Percentiles rank a stretch among this genome's conserved stretches.
These are phyloP conservation scores for Apamea sordens DNA, from an alignment of 2,888 invertebrate genomes.

Conservation along the genomic window DNA sequence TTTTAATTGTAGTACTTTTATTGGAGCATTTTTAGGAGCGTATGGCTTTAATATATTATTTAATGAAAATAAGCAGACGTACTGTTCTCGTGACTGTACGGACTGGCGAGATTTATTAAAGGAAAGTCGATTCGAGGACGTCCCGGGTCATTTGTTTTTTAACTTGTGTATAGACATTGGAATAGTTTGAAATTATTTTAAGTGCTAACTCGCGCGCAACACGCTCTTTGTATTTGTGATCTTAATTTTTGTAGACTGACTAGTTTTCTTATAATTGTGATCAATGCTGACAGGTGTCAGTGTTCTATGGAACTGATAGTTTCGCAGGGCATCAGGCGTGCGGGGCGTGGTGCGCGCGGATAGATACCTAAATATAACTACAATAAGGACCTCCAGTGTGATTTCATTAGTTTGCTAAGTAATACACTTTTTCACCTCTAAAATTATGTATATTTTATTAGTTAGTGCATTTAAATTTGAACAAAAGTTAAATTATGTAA, in stretches of 20 bases:
- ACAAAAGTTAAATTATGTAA: constrained; percentile 81
- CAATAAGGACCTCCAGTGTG: constrained; percentile 78
- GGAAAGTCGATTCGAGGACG: constrained; percentile 68
- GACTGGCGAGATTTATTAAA: constrained; percentile 42
- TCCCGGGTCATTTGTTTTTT: constrained; percentile 83
- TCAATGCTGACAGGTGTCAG: constrained; percentile 56
- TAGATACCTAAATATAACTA: constrained; percentile 73
- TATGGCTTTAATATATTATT: constrained; percentile 64
- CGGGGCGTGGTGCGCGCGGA: constrained; percentile 60
- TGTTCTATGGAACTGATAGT: constrained; percentile 55
- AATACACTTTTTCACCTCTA: constrained; percentile 81
- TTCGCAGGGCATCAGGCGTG: constrained; percentile 31
- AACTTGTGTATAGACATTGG: constrained; percentile 85
- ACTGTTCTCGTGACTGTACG: constrained; percentile 16
- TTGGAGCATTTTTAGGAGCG: constrained; percentile 55
- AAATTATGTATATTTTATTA: constrained; percentile 76
- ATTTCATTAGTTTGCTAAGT: constrained; percentile 71
- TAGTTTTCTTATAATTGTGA: constrained; percentile 69
- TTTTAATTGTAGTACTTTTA: constrained; percentile 54
- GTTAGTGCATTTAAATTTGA: constrained; percentile 84
- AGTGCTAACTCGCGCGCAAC: constrained; percentile 75
- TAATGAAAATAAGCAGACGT: constrained; percentile 51
- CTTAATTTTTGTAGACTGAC: constrained; percentile 69
- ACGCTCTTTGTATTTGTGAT: constrained; percentile 64
- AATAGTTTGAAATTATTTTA: constrained; percentile 81